Conservation (phyloP, 2,888 invertebrate species). For the Limenitis arthemis region DNA sequence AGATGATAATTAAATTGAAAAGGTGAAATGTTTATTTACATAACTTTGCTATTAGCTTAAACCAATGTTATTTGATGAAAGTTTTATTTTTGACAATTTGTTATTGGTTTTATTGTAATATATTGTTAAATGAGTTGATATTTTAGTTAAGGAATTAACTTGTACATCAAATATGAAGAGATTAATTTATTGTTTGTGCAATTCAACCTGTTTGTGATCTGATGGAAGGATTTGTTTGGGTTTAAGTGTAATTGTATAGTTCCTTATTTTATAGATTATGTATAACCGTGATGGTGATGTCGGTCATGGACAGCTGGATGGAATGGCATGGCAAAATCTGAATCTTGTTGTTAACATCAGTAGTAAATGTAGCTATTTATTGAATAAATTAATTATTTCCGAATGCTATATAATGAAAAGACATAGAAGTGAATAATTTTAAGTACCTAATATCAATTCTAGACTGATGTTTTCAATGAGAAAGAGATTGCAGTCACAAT, state of each 20-base stretch:
- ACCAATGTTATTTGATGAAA: conserved; percentile 47
- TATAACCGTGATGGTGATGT: conserved; percentile 35
- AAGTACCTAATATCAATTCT: no score
- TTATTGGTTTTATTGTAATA: conserved; percentile 55
- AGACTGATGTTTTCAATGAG: conserved; percentile 8
- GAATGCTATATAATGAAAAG: conserved; percentile 2
- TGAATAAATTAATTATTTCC: conserved; percentile 3
- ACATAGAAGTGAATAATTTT: conserved; percentile 2
- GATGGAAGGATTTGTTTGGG: conserved; percentile 60
- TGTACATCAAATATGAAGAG: conserved; percentile 54
- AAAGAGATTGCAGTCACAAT: not conserved
- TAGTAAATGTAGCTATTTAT: conserved; percentile 32
- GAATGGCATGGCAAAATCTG: conserved; percentile 38
- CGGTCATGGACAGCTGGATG: conserved; percentile 13
- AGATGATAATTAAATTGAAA: not conserved
- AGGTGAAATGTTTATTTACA: conserved; percentile 12
- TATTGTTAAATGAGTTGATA: conserved; percentile 65
- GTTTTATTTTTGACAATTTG: conserved; percentile 58
- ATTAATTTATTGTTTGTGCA: conserved; percentile 69
- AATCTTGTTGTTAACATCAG: conserved; percentile 64
- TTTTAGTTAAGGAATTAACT: conserved; percentile 55
- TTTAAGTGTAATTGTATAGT: conserved; percentile 65
- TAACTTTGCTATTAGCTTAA: conserved; percentile 15
- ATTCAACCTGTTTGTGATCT: conserved; percentile 68
- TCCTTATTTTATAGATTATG: conserved; percentile 65